Evolutionary conservation across 92 coral and sea anemone species (phyloP), one percentile per base, ranked within the genome.

Genomic region (Galaxea fascicularis): DNA sequence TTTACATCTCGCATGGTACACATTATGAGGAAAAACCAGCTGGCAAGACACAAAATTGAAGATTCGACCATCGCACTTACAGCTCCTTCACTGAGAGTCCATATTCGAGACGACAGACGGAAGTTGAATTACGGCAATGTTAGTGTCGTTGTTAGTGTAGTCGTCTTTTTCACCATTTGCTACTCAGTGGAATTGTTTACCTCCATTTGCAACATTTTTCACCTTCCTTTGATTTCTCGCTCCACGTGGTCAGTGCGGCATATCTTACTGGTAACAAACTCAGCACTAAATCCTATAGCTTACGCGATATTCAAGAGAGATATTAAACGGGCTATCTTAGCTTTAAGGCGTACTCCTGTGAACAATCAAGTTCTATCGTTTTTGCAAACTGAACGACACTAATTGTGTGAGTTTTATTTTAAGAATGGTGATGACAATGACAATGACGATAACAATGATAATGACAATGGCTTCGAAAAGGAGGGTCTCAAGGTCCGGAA

Each of bases 201-300:
- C 28, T 29, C 65, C 20, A 17, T 74, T 74, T 74, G 66, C 54
- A 1, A 52, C 6, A 35, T 54, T 74, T 74, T 74, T 16, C 18
- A 10, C 10, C 35, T 74, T 31, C 53, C 18, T 13, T 54, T 51
- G 25, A 17, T 74, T 47, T 74, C 79, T 3, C 11, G 15, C 10
- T 8, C 35, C 26, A 24, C 53, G 29, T 74, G 79, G 79, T 16
- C 53, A 10, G 65, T 18, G 17, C 65, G 79, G 0, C 47, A 57
- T 74, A 28, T 74, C 14, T 53, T 74, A 31, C n/a, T 74, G 66
- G 49, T 74, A 22, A 21, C 79, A 27, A 74, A 74, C 54, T 74
- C 79, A 25, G 79, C 79, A 16, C 65, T 74, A 0, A 74, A 74
- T 46, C 79, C 79, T 5, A 0, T 74, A n/a, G 79, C 65, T 52